Base-by-base conservation (phyloP, 30 jellyfish, hydroid and myxozoan genomes). In the Haliclystus octoradiatus region DNA sequence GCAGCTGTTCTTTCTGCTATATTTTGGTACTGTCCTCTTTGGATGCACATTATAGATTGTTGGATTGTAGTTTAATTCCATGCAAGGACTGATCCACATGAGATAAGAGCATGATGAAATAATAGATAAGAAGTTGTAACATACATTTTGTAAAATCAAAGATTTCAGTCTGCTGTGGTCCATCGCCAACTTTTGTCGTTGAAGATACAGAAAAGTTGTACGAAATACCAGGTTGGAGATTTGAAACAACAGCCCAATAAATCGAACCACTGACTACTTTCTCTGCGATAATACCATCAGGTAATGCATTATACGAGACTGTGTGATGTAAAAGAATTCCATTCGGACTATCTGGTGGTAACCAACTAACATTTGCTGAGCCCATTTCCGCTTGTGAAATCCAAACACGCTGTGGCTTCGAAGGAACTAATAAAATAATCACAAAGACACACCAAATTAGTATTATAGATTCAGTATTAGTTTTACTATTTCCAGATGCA, bases 121-220 rank as follows among this genome's bases (percentile, higher is more conserved):
- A n/a, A n/a, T n/a, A n/a, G n/a, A n/a, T n/a, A n/a, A n/a, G n/a
- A n/a, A n/a, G n/a, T n/a, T n/a, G n/a, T n/a, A n/a, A n/a, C n/a
- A n/a, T 78, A 86, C 96, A 76, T 85, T 82, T 70, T 28, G 92
- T 50, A 52, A 86, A 74, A 50, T 86, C 96, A 52, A 86, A 86
- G 12, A 27, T 68, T 74, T 40, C 62, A 60, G 65, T 72, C 32
- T 35, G 68, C 69, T 33, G 65, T 4, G 78, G 60, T 46, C 96
- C 94, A 13, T 68, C 62, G 31, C 96, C 96, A 46, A 94, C 94
- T 46, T 62, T 68, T 19, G 94, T 86, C 34, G 19, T 71, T 25
- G 96, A 92, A 26, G 96, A 87, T 62, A 86, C 82, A 26, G 73
- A 30, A 71, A 86, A 86, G 33, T 64, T 70, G 53, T 78, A 86